These are phyloP conservation scores for Scaptomyza cyrtandrae DNA, from an alignment of 2,888 invertebrate genomes.

Conservation along the genomic window DNA sequence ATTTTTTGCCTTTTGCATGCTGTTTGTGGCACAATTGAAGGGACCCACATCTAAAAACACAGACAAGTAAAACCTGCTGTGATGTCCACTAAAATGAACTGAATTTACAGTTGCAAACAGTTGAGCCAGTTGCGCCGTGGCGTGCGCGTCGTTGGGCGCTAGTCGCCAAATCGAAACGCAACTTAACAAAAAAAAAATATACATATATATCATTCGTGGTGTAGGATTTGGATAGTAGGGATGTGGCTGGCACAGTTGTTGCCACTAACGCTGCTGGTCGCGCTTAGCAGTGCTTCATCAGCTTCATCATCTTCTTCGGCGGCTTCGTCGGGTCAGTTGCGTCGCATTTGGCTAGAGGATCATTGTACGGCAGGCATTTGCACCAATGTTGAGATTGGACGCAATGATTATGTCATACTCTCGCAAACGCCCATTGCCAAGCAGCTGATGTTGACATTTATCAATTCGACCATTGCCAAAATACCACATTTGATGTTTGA, in stretches of 20 bases:
- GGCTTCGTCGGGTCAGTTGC: constrained; percentile 68
- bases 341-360: constrained; percentile 83
- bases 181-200: background rate
- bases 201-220: background rate
- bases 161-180: constrained; percentile 39
- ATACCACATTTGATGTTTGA: constrained; percentile 83
- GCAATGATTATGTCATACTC: constrained; percentile 82
- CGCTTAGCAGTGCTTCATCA: constrained; percentile 8
- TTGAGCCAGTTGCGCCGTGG: constrained; percentile 73
- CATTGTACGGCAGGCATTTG: constrained; percentile 81
- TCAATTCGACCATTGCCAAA: constrained; percentile 82
- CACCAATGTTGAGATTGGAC: constrained; percentile 76
- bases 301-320: background rate
- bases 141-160: constrained; percentile 77
- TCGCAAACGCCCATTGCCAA: constrained; percentile 80
- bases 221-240: constrained; percentile 12
- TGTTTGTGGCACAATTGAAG: constrained; percentile 41
- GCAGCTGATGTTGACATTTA: constrained; percentile 77
- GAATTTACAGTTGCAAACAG: constrained; percentile 58
- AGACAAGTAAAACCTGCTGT: background rate
- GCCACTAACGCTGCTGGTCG: constrained; percentile 22
- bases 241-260: constrained; percentile 35
- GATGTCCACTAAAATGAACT: constrained; percentile 38
- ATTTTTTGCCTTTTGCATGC: background rate
- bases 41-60: constrained; percentile 37